Evolutionary conservation across 2,797 vertebrate genomes (phyloP).

Genomic region (Syndactyla subalaris): DNA sequence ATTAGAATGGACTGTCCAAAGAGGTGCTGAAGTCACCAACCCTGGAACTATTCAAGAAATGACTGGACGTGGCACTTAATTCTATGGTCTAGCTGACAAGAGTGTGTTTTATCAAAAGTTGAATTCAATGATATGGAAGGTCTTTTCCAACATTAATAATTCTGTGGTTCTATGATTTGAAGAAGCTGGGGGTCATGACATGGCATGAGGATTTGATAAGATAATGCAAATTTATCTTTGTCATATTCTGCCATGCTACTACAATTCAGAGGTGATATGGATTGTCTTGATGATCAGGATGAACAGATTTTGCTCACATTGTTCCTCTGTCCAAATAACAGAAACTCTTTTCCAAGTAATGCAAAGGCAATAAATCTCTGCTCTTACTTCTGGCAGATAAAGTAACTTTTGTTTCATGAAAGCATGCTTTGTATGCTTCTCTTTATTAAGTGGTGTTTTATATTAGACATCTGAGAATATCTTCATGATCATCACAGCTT

Average conservation of each 20-base stretch:
- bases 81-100: not conserved
- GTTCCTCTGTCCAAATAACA: not conserved
- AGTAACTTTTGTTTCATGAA: not conserved
- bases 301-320: not conserved
- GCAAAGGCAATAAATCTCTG: not conserved
- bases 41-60: not conserved
- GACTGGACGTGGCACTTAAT: too few species aligned
- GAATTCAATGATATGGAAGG: not conserved
- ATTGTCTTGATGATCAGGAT: not conserved
- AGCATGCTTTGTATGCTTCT: not conserved
- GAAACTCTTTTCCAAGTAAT: not conserved
- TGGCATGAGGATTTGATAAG: not conserved
- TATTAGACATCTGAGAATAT: not conserved
- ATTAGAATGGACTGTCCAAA: not conserved
- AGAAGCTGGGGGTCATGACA: not conserved
- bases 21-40: not conserved
- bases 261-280: not conserved
- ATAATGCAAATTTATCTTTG: not conserved
- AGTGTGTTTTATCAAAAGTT: not conserved
- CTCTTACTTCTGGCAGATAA: not conserved
- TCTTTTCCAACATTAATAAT: not conserved
- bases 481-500: not conserved
- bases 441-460: not conserved
- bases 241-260: not conserved
- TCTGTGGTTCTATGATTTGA: not conserved